Percentiles rank a stretch among this genome's conserved stretches.
These are phyloP conservation scores for Mesoclemmys tuberculata DNA, from an alignment of 2,113 vertebrate genomes.

Conservation along the genomic window DNA sequence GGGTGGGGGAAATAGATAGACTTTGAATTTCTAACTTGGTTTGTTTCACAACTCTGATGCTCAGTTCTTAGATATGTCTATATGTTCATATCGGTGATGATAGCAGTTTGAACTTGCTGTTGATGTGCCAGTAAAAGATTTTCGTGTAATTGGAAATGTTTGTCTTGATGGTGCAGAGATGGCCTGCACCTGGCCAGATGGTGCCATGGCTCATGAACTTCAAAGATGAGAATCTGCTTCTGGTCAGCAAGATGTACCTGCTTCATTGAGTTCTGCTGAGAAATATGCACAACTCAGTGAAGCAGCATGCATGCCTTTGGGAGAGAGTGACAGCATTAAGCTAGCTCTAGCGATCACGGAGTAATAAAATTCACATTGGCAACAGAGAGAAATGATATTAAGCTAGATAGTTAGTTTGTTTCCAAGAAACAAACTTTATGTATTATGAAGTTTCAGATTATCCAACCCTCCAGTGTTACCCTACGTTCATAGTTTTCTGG, in stretches of 20 bases:
- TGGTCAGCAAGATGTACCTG: not conserved
- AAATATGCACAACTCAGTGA: not conserved
- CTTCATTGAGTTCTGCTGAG: not conserved
- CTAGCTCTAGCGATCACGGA: not conserved
- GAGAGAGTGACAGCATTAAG: not conserved
- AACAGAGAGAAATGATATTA: not conserved
- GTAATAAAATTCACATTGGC: not conserved
- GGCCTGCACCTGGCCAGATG: not conserved
- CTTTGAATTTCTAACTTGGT: not conserved
- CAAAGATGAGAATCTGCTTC: not conserved
- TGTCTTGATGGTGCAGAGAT: not conserved
- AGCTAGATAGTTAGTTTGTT: not conserved
- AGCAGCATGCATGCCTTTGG: not conserved
- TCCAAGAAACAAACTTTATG: not conserved
- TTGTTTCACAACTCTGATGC: not conserved
- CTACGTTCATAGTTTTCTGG: not conserved
- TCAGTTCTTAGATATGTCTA: not conserved
- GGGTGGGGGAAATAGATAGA: not conserved
- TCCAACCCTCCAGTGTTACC: not conserved
- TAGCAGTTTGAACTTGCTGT: not conserved
- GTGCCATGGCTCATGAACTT: slow-evolving; percentile 9
- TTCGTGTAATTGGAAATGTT: not conserved
- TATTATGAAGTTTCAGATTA: not conserved
- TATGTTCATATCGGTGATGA: not conserved
- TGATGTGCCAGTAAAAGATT: not conserved